These are phyloP conservation scores for Emydoidea blandingii DNA, from an alignment of 2,797 vertebrate genomes.

Conservation along the genomic window DNA sequence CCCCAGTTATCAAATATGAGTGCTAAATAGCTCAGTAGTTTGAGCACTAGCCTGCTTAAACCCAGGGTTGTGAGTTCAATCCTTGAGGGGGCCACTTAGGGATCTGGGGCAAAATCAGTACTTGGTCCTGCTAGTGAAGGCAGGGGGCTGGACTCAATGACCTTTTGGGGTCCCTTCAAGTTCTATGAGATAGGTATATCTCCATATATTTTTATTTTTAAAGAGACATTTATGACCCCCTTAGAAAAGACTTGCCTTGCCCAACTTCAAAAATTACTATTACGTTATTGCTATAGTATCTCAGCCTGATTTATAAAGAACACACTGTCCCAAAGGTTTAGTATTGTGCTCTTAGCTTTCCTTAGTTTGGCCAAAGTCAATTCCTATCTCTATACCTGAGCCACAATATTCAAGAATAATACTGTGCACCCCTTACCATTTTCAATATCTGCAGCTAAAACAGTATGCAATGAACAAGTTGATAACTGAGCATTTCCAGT, in stretches of 20 bases:
- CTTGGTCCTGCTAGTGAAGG: too few species aligned
- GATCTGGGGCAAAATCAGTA: too few species aligned
- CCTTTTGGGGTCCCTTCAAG: too few species aligned
- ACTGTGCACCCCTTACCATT: not conserved
- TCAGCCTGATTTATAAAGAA: not conserved
- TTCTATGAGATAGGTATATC: too few species aligned
- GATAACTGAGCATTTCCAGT: not conserved
- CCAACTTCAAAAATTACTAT: not conserved
- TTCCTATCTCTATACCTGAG: not conserved
- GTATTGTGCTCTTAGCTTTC: not conserved
- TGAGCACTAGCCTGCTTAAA: too few species aligned
- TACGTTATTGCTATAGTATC: not conserved
- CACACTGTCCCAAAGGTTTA: not conserved
- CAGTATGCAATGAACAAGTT: not conserved
- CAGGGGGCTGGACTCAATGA: too few species aligned
- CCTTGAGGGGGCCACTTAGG: too few species aligned
- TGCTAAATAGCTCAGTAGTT: not conserved
- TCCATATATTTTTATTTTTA: too few species aligned
- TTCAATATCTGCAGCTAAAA: not conserved
- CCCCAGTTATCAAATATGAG: not conserved
- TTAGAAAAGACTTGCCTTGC: not conserved
- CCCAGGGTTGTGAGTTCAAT: too few species aligned
- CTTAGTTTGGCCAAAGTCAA: not conserved
- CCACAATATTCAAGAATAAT: not conserved
- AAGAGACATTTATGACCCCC: not conserved